A percentile compares a stretch with the other conserved stretches of the same genome.
phyloP scores from a whole-genome alignment of 2,888 invertebrate genomes.

The Ennomos quercinarius region DNA sequence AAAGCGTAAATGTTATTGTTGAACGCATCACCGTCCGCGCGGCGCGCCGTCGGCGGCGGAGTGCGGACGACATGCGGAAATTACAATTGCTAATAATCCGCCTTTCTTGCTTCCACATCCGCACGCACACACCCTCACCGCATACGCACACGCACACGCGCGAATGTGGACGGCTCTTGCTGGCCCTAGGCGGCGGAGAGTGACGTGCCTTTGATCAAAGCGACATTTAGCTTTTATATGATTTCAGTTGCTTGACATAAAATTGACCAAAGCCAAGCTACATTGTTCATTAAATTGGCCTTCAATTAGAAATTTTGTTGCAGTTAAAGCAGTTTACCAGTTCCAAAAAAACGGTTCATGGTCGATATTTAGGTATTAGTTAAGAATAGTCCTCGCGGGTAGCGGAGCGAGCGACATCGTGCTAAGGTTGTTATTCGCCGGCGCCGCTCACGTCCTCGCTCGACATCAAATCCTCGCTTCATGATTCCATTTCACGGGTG shows the following conservation, averaged over 20 bases:
- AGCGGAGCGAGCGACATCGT: too few relatives aligned
- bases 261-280: conserved; percentile 12
- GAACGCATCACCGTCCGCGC: neutral
- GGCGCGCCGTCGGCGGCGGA: conserved; percentile 5
- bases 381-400: neutral
- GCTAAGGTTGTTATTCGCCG: too few relatives aligned
- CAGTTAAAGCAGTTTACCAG: too few relatives aligned
- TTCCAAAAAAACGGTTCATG: too few relatives aligned
- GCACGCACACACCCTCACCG: conserved; percentile 16
- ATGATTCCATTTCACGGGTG: conserved; percentile 26
- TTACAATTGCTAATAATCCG: conserved; percentile 38
- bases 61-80: conserved; percentile 35
- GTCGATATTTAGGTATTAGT: too few relatives aligned
- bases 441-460: conserved; percentile 3
- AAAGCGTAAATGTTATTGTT: conserved; percentile 8
- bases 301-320: too few relatives aligned
- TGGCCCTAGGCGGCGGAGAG: conserved; percentile 11
- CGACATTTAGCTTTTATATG: conserved; percentile 12
- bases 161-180: neutral
- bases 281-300: conserved; percentile 12
- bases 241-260: conserved; percentile 18
- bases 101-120: conserved; percentile 17
- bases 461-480: conserved; percentile 9
- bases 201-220: conserved; percentile 21
- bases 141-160: conserved; percentile 5